Evolutionary conservation across 2,797 vertebrate genomes (phyloP), one percentile per base, ranked within the genome.

Genomic region (Streptopelia turtur): DNA sequence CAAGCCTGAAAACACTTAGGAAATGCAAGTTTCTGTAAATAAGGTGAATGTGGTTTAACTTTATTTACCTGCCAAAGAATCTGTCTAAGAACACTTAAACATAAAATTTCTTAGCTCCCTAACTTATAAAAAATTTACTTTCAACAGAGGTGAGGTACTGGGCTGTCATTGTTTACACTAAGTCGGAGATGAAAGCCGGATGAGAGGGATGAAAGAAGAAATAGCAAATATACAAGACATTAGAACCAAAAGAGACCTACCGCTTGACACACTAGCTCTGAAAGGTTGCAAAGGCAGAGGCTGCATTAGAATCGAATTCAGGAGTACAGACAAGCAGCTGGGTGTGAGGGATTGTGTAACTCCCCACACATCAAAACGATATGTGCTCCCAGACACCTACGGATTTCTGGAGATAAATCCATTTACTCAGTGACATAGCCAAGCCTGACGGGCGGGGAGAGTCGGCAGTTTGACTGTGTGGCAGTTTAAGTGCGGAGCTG

Each of bases 81-180:
- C 93, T 94, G 94, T 90, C 96, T 96, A 94, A 65, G 64, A 69
- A 85, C 96, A 94, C 87, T 94, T 95, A 96, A 96, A 96, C 95
- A 95, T 95, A 92, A 91, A 89, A 94, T 83, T 90, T 74, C 85
- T 86, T 66, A 77, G 87, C 93, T 93, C 75, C 94, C 95, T 86
- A 95, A 94, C 84, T 96, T 95, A 94, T 85, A 96, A 96, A 96
- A 97, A 95, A 84, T 23, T 77, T 87, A 91, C 92, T 95, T 96
- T 90, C 87, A 95, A 95, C 91, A 93, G 93, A 97, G 95, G 96
- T 95, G 95, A 97, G 94, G 95, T 96, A 93, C 95, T 87, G 94
- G 96, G 96, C 97, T 97, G 97, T 95, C 97, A 94, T 94, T 72
- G 77, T 92, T 94, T 83, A 95, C 86, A 75, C 94, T 94, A 94